Evolutionary conservation across 2,797 vertebrate genomes (phyloP).

Genomic region (Botia kubotai): DNA sequence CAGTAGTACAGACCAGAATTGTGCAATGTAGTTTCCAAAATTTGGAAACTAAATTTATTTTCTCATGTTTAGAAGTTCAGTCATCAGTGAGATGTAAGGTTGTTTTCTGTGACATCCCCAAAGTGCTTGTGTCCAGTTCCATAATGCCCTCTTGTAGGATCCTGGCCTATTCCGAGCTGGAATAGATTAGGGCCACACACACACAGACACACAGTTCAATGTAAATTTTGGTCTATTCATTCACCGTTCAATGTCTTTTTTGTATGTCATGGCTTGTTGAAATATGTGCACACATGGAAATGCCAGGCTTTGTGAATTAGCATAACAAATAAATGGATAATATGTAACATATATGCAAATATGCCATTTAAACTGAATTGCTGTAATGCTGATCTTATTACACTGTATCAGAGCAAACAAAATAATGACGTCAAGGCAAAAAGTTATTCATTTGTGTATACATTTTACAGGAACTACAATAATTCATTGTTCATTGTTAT

Average conservation of each 20-base stretch:
- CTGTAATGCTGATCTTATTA: background rate
- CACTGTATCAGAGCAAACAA: background rate
- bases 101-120: background rate
- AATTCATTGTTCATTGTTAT: background rate
- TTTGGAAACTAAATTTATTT: conserved; percentile 8
- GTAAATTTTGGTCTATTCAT: conserved; percentile 34
- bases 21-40: conserved; percentile 23
- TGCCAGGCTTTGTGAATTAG: background rate
- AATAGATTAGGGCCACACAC: conserved; percentile 28
- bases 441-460: background rate
- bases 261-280: conserved; percentile 21
- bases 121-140: conserved; percentile 26
- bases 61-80: conserved; percentile 10
- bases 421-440: background rate
- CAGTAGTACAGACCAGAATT: background rate
- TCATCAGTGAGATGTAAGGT: conserved; percentile 16
- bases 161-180: conserved; percentile 14
- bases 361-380: background rate
- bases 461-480: background rate
- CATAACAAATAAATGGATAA: conserved; percentile 1
- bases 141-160: conserved; percentile 28
- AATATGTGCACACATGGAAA: background rate
- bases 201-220: conserved; percentile 1
- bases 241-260: conserved; percentile 28
- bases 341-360: background rate